phyloP scores from a whole-genome alignment of 2,888 invertebrate species.

The Tetragonisca angustula region DNA sequence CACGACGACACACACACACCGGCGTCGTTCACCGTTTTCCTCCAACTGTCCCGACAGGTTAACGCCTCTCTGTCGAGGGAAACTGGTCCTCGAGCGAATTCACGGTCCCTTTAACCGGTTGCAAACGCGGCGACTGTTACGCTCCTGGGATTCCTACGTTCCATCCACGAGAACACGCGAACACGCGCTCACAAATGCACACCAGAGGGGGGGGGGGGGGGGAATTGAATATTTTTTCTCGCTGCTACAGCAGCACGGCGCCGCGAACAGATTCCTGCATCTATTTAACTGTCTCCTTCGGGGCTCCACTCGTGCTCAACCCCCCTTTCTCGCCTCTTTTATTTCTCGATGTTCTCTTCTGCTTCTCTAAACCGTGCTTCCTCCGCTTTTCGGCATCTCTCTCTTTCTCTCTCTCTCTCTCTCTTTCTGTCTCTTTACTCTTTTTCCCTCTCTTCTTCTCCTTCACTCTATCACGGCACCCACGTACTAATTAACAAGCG shows the following conservation, averaged over 20 bases:
- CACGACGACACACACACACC: neutral
- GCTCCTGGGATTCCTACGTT: slow-evolving; percentile 59
- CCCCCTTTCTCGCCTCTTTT: slow-evolving; percentile 52
- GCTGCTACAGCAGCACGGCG: slow-evolving; percentile 75
- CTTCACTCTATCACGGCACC: slow-evolving; percentile 52
- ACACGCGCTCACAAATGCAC: neutral
- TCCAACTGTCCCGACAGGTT: slow-evolving; percentile 10
- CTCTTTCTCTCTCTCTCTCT: neutral
- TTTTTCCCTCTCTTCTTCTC: neutral
- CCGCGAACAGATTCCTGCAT: slow-evolving; percentile 82
- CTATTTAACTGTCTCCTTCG: slow-evolving; percentile 74
- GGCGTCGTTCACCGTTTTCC: neutral
- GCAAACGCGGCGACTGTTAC: slow-evolving; percentile 37
- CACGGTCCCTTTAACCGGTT: slow-evolving; percentile 21
- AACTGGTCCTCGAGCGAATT: slow-evolving; percentile 5
- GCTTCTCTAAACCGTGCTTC: slow-evolving; percentile 40
- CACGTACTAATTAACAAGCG: slow-evolving; percentile 67
- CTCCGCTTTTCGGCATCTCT: slow-evolving; percentile 61
- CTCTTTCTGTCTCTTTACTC: slow-evolving; percentile 17
- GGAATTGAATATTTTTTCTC: slow-evolving; percentile 63
- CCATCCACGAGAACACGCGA: slow-evolving; percentile 21
- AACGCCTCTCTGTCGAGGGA: slow-evolving; percentile 8
- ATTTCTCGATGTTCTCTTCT: slow-evolving; percentile 52
- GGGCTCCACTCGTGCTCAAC: slow-evolving; percentile 48
- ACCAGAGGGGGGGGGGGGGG: neutral